phyloP scores from a whole-genome alignment of 2,888 invertebrate species.

The Tachina lurida region DNA sequence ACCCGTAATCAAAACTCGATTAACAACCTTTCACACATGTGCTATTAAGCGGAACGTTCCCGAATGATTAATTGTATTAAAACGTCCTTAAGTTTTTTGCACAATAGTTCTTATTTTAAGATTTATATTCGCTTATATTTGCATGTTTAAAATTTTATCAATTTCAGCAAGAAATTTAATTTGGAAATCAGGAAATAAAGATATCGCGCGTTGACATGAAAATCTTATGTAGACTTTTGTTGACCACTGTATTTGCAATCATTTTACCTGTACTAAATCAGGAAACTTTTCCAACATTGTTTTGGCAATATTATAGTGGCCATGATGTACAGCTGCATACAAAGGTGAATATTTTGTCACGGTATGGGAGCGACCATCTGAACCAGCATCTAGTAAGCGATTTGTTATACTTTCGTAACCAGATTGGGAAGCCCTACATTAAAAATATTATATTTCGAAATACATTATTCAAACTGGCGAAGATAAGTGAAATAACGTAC shows the following conservation, averaged over 20 bases:
- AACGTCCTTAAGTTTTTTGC: no score
- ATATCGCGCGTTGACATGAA: no score
- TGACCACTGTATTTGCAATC: not conserved
- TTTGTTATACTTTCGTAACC: constrained; percentile 91
- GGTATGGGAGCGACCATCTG: constrained; percentile 94
- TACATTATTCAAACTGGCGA: not conserved
- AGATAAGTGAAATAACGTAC: constrained; percentile 84
- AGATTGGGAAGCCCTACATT: constrained; percentile 90
- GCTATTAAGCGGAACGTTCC: no score
- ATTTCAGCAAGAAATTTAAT: no score
- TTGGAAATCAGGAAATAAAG: no score
- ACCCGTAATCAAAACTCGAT: no score
- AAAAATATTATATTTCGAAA: constrained; percentile 9
- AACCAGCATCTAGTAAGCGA: constrained; percentile 90
- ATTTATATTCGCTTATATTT: no score
- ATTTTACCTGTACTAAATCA: constrained; percentile 88
- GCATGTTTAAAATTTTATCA: no score
- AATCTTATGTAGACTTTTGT: no score
- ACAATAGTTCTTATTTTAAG: no score
- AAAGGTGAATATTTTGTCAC: constrained; percentile 96
- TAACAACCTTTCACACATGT: no score
- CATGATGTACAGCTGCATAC: constrained; percentile 94
- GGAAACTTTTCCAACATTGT: constrained; percentile 92
- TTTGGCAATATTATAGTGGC: constrained; percentile 90
- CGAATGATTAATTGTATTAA: no score